Conservation (phyloP, 2,797 vertebrate genomes). For the Gymnoscopelus braueri region DNA sequence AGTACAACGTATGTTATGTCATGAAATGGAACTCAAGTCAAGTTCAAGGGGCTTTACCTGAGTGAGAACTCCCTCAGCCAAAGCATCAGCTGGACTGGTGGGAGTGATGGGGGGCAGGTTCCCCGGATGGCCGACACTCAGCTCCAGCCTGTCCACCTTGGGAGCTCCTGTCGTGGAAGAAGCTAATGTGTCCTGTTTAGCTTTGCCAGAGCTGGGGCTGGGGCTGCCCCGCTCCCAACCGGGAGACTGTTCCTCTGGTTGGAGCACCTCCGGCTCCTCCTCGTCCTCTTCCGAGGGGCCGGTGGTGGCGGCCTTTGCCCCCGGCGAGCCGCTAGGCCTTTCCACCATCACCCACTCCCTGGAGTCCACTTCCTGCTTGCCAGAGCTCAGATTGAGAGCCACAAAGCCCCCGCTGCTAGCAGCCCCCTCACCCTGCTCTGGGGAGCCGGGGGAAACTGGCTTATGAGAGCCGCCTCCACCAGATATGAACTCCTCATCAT, state of each 20-base stretch:
- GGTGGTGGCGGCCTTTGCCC: slow-evolving; percentile 83
- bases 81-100: slow-evolving; percentile 92
- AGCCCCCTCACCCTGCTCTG: slow-evolving; percentile 88
- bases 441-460: slow-evolving; percentile 85
- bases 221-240: slow-evolving; percentile 70
- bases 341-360: slow-evolving; percentile 98
- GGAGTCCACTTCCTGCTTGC: slow-evolving; percentile 92
- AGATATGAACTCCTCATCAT: slow-evolving; percentile 91
- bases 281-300: slow-evolving; percentile 92
- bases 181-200: slow-evolving; percentile 52
- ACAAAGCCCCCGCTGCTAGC: slow-evolving; percentile 92
- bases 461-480: slow-evolving; percentile 86
- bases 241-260: slow-evolving; percentile 67
- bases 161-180: slow-evolving; percentile 67
- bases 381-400: slow-evolving; percentile 94
- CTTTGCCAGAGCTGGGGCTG: slow-evolving; percentile 55
- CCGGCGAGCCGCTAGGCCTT: slow-evolving; percentile 83
- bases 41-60: slow-evolving; percentile 83
- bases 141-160: slow-evolving; percentile 86
- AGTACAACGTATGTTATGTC: slow-evolving; percentile 60
- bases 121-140: slow-evolving; percentile 81
- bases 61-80: slow-evolving; percentile 93
- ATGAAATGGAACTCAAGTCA: slow-evolving; percentile 26
- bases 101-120: slow-evolving; percentile 87
- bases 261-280: slow-evolving; percentile 68